A percentile compares a stretch with the other conserved stretches of the same genome.
Conservation (phyloP, 2,888 invertebrate species). For the Malthinus flaveolus region DNA sequence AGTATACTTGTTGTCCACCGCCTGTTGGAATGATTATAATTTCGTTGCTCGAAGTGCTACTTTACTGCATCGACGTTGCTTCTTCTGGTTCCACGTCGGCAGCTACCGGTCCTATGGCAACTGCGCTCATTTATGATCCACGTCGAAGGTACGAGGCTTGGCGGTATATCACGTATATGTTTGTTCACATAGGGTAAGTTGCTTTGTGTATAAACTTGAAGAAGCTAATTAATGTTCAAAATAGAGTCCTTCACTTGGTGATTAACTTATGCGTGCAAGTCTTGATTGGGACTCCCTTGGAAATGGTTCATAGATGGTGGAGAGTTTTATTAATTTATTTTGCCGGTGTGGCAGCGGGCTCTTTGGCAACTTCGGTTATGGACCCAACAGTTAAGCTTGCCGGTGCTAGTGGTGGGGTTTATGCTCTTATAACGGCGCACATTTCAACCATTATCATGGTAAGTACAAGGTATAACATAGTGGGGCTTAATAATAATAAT, state of each 20-base stretch:
- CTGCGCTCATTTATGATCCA: slow-evolving; percentile 87
- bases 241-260: slow-evolving; percentile 80
- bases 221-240: not conserved
- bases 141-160: slow-evolving; percentile 83
- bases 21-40: slow-evolving; percentile 89
- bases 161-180: slow-evolving; percentile 94
- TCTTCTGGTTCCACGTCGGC: slow-evolving; percentile 49
- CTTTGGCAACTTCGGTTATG: slow-evolving; percentile 78
- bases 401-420: slow-evolving; percentile 95
- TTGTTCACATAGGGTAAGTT: slow-evolving; percentile 89
- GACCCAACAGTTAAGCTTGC: slow-evolving; percentile 82
- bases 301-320: slow-evolving; percentile 97
- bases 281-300: slow-evolving; percentile 89
- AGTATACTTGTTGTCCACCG: slow-evolving; percentile 93
- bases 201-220: not conserved
- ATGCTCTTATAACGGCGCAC: slow-evolving; percentile 91
- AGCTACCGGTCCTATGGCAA: slow-evolving; percentile 72
- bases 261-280: slow-evolving; percentile 92
- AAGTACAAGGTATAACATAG: not conserved
- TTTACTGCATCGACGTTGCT: slow-evolving; percentile 58
- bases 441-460: slow-evolving; percentile 87
- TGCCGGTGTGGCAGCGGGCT: slow-evolving; percentile 84
- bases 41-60: slow-evolving; percentile 82
- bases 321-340: slow-evolving; percentile 82
- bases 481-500: too few species aligned